Conservation (phyloP, 2,888 invertebrate genomes). For the Hyles lineata region DNA sequence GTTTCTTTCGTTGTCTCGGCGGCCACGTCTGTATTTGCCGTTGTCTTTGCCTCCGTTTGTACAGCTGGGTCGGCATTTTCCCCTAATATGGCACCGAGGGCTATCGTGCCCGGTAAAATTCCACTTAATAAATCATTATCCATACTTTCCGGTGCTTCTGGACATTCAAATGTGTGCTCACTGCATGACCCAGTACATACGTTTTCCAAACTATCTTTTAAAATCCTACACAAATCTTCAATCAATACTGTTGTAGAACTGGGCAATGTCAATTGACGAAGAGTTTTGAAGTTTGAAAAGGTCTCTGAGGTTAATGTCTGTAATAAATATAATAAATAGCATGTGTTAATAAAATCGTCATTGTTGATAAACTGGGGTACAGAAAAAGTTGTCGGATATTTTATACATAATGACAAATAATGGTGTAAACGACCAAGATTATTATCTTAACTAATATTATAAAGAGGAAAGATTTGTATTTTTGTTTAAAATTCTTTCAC, state of each 20-base stretch:
- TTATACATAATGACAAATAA: neutral
- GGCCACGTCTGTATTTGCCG: slow-evolving; percentile 38
- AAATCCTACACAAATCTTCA: slow-evolving; percentile 64
- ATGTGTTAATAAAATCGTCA: neutral
- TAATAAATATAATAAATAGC: slow-evolving; percentile 46
- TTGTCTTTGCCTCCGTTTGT: slow-evolving; percentile 35
- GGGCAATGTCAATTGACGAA: slow-evolving; percentile 67
- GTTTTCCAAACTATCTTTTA: slow-evolving; percentile 60
- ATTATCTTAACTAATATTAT: too few relatives aligned
- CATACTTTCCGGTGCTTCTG: slow-evolving; percentile 53
- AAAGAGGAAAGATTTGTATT: too few relatives aligned
- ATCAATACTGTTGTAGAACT: slow-evolving; percentile 53
- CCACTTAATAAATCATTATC: slow-evolving; percentile 61
- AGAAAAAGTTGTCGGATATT: too few relatives aligned
- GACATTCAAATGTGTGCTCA: slow-evolving; percentile 59
- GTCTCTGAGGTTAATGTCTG: slow-evolving; percentile 66
- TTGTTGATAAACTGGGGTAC: too few relatives aligned
- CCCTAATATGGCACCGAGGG: slow-evolving; percentile 44
- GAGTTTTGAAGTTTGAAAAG: slow-evolving; percentile 66
- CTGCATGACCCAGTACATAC: slow-evolving; percentile 69
- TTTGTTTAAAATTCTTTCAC: too few relatives aligned
- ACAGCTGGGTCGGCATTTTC: slow-evolving; percentile 48
- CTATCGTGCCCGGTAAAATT: slow-evolving; percentile 68
- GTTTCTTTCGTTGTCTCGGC: slow-evolving; percentile 35
- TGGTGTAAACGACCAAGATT: neutral